Base-by-base conservation (phyloP, 2,797 vertebrate genomes). In the Betta splendens region DNA sequence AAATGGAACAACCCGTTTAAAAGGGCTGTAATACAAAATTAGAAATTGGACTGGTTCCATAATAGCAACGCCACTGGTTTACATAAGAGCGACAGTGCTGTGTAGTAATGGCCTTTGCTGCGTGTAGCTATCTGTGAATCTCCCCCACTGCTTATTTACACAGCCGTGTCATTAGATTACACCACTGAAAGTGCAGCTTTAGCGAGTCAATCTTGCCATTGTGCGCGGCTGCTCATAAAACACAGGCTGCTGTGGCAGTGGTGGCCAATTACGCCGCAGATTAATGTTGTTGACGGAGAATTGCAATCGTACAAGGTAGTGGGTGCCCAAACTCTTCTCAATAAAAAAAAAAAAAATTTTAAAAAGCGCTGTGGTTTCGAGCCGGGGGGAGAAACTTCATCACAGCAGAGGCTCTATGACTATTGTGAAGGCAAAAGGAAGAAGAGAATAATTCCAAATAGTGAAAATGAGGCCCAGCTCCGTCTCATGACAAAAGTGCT, bases 231-330 rank as follows among this genome's bases (percentile, higher is more conserved):
- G 65, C 68, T 74, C 70, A 81, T 86, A 80, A 85, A 85, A 85
- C 69, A 78, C 21, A 17, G 42, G 48, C 78, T 39, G 43, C 52
- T 51, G 73, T 83, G 77, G 66, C 69, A 49, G 64, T 45, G 72
- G 78, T 80, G 75, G 79, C 79, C 83, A 87, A 85, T 88, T 87
- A 85, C 75, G 75, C 43, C 29, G 54, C 58, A 83, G 83, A 89
- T 88, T 87, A 81, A 89, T 88, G 80, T 74, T 84, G 85, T 85
- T 85, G 84, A 85, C 69, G 76, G 69, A 73, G 67, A 76, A 86
- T 84, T 68, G n/a, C 73, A 87, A 84, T 87, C 64, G 81, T 72
- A 80, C 73, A 68, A 77, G 65, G 74, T 81, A 73, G 79, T 69
- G 69, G 63, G 77, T 81, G 78, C 78, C 68, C 65, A 39, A 73